Percentiles rank a stretch among this genome's conserved stretches.
phyloP scores from a whole-genome alignment of 2,888 invertebrate species.

The Epirrita christyi region DNA sequence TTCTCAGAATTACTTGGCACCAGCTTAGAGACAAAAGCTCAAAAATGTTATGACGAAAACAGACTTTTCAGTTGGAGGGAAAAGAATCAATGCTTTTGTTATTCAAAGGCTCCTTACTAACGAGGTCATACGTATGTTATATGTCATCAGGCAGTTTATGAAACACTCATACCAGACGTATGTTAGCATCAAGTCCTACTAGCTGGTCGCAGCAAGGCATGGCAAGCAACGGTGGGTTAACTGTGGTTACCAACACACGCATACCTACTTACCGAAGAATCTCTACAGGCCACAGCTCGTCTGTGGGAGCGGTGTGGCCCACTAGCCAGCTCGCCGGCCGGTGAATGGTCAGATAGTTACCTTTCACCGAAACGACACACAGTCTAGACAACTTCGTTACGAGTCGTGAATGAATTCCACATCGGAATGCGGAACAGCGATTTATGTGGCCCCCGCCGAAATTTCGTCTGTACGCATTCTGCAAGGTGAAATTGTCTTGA shows the following conservation, averaged over 20 bases:
- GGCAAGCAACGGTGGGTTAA: no score
- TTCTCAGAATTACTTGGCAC: background rate
- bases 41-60: no score
- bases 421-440: slow-evolving; percentile 80
- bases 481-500: slow-evolving; percentile 64
- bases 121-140: no score
- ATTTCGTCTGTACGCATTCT: slow-evolving; percentile 58
- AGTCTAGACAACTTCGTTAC: slow-evolving; percentile 78
- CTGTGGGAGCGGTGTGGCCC: slow-evolving; percentile 62
- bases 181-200: no score
- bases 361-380: slow-evolving; percentile 83
- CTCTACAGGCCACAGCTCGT: slow-evolving; percentile 51
- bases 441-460: slow-evolving; percentile 65
- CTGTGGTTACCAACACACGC: slow-evolving; percentile 11
- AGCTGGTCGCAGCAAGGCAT: no score
- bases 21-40: background rate
- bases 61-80: no score
- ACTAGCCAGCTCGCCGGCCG: slow-evolving; percentile 60
- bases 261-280: slow-evolving; percentile 22
- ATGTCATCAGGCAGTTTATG: no score
- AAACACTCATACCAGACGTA: no score
- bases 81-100: no score
- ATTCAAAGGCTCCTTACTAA: no score
- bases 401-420: slow-evolving; percentile 80
- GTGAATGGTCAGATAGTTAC: slow-evolving; percentile 84